These are phyloP conservation scores for Drosophila aldrichi DNA, from an alignment of 2,888 invertebrate species.

Conservation along the genomic window DNA sequence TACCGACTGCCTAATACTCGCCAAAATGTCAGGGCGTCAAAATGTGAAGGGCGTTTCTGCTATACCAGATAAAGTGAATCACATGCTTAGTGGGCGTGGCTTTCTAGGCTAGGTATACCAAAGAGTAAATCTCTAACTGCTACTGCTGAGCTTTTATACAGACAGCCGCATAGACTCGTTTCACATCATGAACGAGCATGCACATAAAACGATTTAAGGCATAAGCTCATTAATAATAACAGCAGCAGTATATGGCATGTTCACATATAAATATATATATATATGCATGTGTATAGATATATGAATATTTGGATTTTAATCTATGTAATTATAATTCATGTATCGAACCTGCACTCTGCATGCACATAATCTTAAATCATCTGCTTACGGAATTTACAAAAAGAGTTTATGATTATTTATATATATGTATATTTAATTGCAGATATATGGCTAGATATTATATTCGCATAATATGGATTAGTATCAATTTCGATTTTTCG, in stretches of 20 bases:
- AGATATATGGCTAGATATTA: no score
- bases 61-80: no score
- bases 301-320: conserved; percentile 19
- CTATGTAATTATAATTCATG: conserved; percentile 20
- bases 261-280: background rate
- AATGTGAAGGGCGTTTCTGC: no score
- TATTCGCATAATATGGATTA: background rate
- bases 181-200: background rate
- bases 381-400: background rate
- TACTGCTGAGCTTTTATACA: no score
- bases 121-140: background rate
- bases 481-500: background rate
- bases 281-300: background rate
- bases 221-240: conserved; percentile 6
- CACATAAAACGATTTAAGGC: conserved; percentile 23
- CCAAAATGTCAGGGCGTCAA: no score
- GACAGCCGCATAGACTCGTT: background rate
- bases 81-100: no score
- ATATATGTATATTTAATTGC: background rate
- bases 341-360: background rate
- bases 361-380: background rate
- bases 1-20: background rate
- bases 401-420: background rate
- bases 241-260: background rate
- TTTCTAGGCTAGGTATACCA: no score